Conservation (phyloP, 1,140 invertebrate genomes). For the Micrasema longulum region DNA sequence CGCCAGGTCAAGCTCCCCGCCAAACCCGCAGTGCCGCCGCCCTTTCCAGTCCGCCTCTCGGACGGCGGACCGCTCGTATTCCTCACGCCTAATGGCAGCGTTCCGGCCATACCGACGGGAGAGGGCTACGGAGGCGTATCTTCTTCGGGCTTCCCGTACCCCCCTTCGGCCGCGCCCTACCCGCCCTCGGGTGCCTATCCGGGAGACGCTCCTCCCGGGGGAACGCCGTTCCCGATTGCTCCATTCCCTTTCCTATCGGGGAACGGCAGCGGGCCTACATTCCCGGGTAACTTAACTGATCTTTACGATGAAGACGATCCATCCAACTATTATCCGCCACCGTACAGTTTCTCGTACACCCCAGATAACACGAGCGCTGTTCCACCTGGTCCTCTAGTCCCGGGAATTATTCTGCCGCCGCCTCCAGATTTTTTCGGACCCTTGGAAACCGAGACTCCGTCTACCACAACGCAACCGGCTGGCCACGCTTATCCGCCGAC, state of each 20-base stretch:
- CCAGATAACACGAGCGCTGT: slow-evolving; percentile 82
- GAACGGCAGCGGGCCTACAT: slow-evolving; percentile 70
- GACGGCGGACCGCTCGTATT: slow-evolving; percentile 83
- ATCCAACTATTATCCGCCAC: slow-evolving; percentile 89
- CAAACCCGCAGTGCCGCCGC: slow-evolving; percentile 83
- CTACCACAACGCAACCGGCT: slow-evolving; percentile 60
- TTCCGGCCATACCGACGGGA: slow-evolving; percentile 66
- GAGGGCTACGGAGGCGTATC: slow-evolving; percentile 72
- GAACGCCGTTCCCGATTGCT: slow-evolving; percentile 71
- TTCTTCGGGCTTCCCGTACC: slow-evolving; percentile 68
- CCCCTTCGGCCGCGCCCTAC: slow-evolving; percentile 64
- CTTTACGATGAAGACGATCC: slow-evolving; percentile 89
- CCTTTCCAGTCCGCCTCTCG: slow-evolving; percentile 87
- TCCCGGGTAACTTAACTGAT: slow-evolving; percentile 77
- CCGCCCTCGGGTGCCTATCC: slow-evolving; percentile 67
- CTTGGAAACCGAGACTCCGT: slow-evolving; percentile 64
- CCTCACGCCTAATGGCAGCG: slow-evolving; percentile 73
- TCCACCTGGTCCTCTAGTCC: slow-evolving; percentile 86
- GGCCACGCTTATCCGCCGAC: slow-evolving; percentile 60
- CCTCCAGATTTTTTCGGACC: slow-evolving; percentile 86
- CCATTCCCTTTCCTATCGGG: slow-evolving; percentile 69
- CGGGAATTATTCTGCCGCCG: slow-evolving; percentile 87
- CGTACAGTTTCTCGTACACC: slow-evolving; percentile 87
- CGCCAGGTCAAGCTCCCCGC: slow-evolving; percentile 83
- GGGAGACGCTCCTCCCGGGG: slow-evolving; percentile 73